Evolutionary conservation across 2,888 invertebrate species (phyloP), one percentile per base, ranked within the genome.

Genomic region (Vanessa cardui): DNA sequence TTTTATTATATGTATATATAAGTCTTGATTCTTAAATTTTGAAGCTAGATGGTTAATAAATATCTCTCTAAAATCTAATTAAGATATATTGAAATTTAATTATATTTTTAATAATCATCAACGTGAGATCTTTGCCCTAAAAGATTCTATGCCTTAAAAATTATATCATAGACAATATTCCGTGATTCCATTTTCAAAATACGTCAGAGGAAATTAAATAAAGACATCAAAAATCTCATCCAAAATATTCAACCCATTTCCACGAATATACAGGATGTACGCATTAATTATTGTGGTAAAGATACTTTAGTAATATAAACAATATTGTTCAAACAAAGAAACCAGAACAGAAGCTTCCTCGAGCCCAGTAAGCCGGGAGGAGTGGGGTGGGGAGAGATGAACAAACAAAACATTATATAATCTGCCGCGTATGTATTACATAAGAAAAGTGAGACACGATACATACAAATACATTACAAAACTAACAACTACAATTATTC

Each of bases 331-430:
- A 26, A 52, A 52, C 52, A 52, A 52, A 16, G 52, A 7, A 52
- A 26, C 12, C 5, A 21, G 52, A 20, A 20, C 52, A 26, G 15
- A 26, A 52, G 15, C 20, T 52, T 26, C 18, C 20, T 21, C 52
- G 16, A 26, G 15, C 26, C 12, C 12, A 26, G 49, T 9, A 26
- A 15, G n/a, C n/a, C n/a, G n/a, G n/a, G n/a, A 6, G 8, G 21
- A 26, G 49, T 12, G 49, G 12, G 26, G 20, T 52, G 18, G 8
- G 8, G 49, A 52, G 16, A 12, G 21, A 26, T 26, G 52, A 52
- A 52, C 26, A 52, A 52, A 52, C 26, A 52, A 52, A 52, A 52
- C 21, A 52, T 21, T 6, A 20, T 21, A 26, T 16, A 52, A 52
- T 52, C 26, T 12, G 15, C 26, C 5, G 26, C 52, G 6, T 20